A percentile compares a stretch with the other conserved stretches of the same genome.
Conservation (phyloP, 2,113 vertebrate genomes). For the Zosterops borbonicus region DNA sequence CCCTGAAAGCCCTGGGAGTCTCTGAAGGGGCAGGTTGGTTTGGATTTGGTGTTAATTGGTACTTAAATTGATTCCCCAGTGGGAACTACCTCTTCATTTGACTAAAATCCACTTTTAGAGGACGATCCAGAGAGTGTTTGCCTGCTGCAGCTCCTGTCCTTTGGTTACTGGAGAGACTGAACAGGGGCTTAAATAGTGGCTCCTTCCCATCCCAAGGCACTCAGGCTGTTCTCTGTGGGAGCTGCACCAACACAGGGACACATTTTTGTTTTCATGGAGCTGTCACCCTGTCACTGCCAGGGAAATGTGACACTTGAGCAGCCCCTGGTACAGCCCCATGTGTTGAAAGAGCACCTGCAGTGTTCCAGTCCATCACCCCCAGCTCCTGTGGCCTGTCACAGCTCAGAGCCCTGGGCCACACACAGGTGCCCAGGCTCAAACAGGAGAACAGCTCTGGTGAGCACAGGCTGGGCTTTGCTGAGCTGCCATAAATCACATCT, state of each 20-base stretch:
- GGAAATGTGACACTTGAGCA: not conserved
- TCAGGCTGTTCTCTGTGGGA: not conserved
- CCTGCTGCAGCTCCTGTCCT: not conserved
- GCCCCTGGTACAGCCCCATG: accelerated
- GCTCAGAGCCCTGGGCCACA: not conserved
- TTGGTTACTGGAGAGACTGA: not conserved
- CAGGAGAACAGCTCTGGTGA: not conserved
- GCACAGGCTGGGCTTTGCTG: not conserved
- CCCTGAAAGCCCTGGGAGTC: not conserved
- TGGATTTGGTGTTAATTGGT: not conserved
- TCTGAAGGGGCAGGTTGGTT: not conserved
- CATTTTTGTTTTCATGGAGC: not conserved
- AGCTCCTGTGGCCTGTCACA: not conserved
- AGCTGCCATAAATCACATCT: not conserved
- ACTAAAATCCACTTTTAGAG: not conserved
- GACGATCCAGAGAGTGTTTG: not conserved
- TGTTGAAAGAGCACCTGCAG: not conserved
- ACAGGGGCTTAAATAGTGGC: too few relatives aligned
- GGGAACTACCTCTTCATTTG: not conserved
- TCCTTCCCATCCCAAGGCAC: not conserved
- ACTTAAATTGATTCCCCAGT: not conserved
- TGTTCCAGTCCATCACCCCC: accelerated
- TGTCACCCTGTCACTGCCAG: not conserved
- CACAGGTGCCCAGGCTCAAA: not conserved
- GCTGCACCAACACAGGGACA: not conserved